phyloP scores from a whole-genome alignment of 2,888 invertebrate genomes.

The Heteromurus nitidus region DNA sequence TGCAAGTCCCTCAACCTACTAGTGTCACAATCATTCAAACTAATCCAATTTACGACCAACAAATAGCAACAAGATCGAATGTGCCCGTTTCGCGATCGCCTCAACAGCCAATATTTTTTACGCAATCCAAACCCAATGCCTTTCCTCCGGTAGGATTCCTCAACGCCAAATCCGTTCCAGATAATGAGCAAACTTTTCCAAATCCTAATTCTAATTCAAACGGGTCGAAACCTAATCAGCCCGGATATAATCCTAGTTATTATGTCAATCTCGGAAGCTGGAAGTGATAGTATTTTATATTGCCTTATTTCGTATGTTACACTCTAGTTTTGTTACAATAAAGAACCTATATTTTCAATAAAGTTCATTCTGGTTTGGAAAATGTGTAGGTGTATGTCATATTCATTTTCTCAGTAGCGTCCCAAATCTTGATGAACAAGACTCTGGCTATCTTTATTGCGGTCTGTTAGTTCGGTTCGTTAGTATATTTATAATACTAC shows the following conservation, averaged over 20 bases:
- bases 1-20: slow-evolving; percentile 7
- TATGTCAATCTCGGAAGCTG: slow-evolving; percentile 54
- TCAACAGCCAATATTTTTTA: not conserved
- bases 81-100: not conserved
- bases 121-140: slow-evolving; percentile 10
- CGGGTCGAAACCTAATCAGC: not conserved
- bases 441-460: slow-evolving; percentile 19
- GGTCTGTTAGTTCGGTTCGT: not conserved
- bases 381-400: not conserved
- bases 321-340: not conserved
- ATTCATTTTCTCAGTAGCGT: too few relatives aligned
- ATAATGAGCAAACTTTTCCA: slow-evolving; percentile 26
- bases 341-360: slow-evolving; percentile 8
- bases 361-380: not conserved
- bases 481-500: slow-evolving; percentile 42
- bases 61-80: not conserved
- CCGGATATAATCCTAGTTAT: slow-evolving; percentile 47
- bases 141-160: slow-evolving; percentile 16
- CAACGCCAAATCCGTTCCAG: slow-evolving; percentile 4
- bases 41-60: slow-evolving; percentile 4
- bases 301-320: not conserved
- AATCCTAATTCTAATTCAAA: not conserved
- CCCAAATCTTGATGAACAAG: too few relatives aligned
- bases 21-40: slow-evolving; percentile 36
- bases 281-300: slow-evolving; percentile 26